A percentile compares a stretch with the other conserved stretches of the same genome.
These are phyloP conservation scores for Belonocnema kinseyi DNA, from an alignment of 1,140 invertebrate genomes.

Conservation along the genomic window DNA sequence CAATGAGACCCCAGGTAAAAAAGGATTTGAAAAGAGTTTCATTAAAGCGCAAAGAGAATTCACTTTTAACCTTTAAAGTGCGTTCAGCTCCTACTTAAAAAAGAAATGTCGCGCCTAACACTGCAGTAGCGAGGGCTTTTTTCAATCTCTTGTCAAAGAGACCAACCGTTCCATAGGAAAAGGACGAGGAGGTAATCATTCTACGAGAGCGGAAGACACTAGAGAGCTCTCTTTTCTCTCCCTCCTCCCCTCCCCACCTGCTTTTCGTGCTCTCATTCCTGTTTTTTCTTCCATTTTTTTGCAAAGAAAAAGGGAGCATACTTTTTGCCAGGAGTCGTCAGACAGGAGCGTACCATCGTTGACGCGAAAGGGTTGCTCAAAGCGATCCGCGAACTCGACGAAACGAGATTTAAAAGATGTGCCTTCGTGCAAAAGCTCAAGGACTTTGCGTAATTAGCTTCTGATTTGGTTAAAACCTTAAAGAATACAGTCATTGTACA, in stretches of 20 bases:
- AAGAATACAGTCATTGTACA: not conserved
- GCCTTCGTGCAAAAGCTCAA: conserved; percentile 40
- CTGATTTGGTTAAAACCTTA: conserved; percentile 43
- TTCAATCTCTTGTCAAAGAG: conserved; percentile 48
- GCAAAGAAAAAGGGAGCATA: conserved; percentile 48
- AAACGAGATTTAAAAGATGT: conserved; percentile 52
- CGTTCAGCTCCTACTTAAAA: conserved; percentile 14
- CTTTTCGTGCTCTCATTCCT: conserved; percentile 28
- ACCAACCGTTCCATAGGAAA: conserved; percentile 39
- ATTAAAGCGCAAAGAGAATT: conserved; percentile 11
- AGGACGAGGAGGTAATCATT: conserved; percentile 54
- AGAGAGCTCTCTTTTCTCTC: conserved; percentile 49
- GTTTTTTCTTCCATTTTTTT: not conserved
- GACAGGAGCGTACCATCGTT: conserved; percentile 50
- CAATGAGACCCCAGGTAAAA: not conserved
- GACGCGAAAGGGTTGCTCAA: conserved; percentile 58
- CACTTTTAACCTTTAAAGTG: conserved; percentile 27
- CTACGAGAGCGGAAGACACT: conserved; percentile 53
- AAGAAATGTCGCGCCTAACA: conserved; percentile 28
- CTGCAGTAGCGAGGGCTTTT: conserved; percentile 33
- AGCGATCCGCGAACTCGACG: conserved; percentile 52
- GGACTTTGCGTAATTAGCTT: conserved; percentile 53
- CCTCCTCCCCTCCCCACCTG: not conserved
- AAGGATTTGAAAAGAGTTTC: conserved; percentile 9
- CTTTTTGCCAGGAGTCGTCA: conserved; percentile 50